Base-by-base conservation (phyloP, 2,113 vertebrate species). In the Lampris incognitus region DNA sequence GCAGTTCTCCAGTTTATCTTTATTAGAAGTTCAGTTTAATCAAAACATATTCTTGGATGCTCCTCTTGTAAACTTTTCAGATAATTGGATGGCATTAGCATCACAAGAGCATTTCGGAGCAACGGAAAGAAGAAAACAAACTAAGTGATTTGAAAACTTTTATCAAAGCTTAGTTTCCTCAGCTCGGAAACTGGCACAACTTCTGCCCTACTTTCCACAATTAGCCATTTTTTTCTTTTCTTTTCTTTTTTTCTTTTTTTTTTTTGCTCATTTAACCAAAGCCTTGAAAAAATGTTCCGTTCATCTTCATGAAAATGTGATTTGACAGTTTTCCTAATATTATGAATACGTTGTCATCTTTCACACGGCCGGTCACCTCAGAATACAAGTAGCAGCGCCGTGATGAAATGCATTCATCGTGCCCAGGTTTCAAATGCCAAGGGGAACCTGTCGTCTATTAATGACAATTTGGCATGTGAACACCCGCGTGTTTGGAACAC, bases 81-180 rank as follows among this genome's bases (percentile, higher is more conserved):
- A 78, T 91, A 90, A 92, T 88, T 88, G 87, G 85, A 79, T 79
- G 79, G 84, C 83, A 71, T 72, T 87, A 90, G 84, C 81, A 85
- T 79, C 69, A 66, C 66, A 59, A 80, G 79, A 80, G 84, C 84
- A 90, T 90, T 89, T 87, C 76, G 79, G 74, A 88, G 81, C 78
- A 58, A 78, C 78, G 80, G 83, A 87, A 77, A 81, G 79, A 87
- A 78, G 75, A 78, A 89, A 87, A 87, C 79, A 91, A 88, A 85
- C 82, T 76, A 48, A 90, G 82, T 84, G 82, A 87, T 87, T 80
- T 74, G 85, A 78, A 88, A 88, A 84, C 69, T 85, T 85, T 81
- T 81, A 85, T 92, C 85, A 72, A 54, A 63, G 82, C 84, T 81
- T 49, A 40, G 79, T 44, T 89, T 88, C 71, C 57, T 72, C 81